phyloP scores from a whole-genome alignment of 2,888 invertebrate species.

The Aethes cnicana region DNA sequence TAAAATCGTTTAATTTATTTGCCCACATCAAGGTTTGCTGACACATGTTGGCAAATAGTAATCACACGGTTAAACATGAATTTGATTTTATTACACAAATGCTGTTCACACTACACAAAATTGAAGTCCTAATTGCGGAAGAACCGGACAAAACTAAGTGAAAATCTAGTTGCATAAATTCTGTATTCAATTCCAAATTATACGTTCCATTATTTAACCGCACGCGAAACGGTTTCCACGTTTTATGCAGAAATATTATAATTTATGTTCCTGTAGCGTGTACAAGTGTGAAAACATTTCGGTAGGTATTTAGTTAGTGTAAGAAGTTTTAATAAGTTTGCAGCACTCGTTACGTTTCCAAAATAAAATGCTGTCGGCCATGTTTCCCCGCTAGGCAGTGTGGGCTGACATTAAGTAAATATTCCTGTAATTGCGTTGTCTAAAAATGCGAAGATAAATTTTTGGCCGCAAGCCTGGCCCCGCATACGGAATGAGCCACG shows the following conservation, averaged over 20 bases:
- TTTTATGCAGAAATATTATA: constrained; percentile 8
- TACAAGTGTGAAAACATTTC: not conserved
- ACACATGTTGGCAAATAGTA: constrained; percentile 12
- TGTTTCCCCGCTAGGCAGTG: constrained; percentile 49
- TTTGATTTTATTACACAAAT: constrained; percentile 17
- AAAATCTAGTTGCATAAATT: constrained; percentile 18
- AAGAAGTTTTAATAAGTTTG: constrained; percentile 18
- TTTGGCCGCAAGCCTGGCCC: constrained; percentile 56
- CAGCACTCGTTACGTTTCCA: constrained; percentile 36
- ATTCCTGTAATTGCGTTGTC: constrained; percentile 73
- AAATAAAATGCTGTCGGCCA: constrained; percentile 55
- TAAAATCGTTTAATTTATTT: constrained; percentile 32
- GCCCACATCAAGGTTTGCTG: constrained; percentile 19
- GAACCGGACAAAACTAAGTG: constrained; percentile 12
- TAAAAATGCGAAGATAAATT: constrained; percentile 70
- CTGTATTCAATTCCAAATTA: constrained; percentile 18
- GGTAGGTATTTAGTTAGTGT: not conserved
- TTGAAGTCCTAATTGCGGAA: constrained; percentile 7
- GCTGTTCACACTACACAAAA: no score
- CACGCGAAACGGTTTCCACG: constrained; percentile 4
- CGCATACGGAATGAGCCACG: constrained; percentile 73
- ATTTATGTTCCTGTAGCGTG: constrained; percentile 7
- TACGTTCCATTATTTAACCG: constrained; percentile 21
- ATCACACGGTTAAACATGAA: not conserved
- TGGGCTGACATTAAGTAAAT: constrained; percentile 65